Evolutionary conservation across 2,797 vertebrate species (phyloP).

Genomic region (Gymnothorax reevesii): DNA sequence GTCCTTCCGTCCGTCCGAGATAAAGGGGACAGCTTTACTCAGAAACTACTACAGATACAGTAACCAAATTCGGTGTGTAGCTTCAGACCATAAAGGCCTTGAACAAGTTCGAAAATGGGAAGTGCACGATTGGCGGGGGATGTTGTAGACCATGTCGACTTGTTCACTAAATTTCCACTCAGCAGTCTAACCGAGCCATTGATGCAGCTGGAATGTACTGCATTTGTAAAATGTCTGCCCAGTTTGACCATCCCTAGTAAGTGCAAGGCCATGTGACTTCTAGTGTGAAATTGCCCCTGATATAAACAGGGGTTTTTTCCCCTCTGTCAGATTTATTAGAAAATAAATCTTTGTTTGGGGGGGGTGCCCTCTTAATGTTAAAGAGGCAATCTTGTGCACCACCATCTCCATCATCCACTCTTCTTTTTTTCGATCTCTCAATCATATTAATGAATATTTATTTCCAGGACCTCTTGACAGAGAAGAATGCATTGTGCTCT

Average conservation of each 20-base stretch:
- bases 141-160: too few relatives aligned
- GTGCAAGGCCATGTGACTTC: neutral
- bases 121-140: too few relatives aligned
- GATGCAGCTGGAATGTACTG: constrained; percentile 42
- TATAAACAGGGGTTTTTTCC: constrained; percentile 53
- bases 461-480: constrained; percentile 49
- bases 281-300: constrained; percentile 5
- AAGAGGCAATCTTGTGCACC: constrained; percentile 54
- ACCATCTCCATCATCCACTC: neutral
- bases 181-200: constrained; percentile 56
- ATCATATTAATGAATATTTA: constrained; percentile 59
- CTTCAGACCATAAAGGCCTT: too few relatives aligned
- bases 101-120: too few relatives aligned
- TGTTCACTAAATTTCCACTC: constrained; percentile 53
- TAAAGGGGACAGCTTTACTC: too few relatives aligned
- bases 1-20: too few relatives aligned
- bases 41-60: too few relatives aligned
- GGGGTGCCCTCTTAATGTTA: neutral
- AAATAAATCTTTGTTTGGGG: constrained; percentile 30
- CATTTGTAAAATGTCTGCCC: neutral
- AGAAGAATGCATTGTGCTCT: constrained; percentile 36
- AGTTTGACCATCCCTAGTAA: neutral
- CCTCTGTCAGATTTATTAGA: constrained; percentile 51
- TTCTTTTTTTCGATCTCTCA: constrained; percentile 33
- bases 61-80: too few relatives aligned